Evolutionary conservation across 1,140 invertebrate species (phyloP).

Genomic region (Apis florea): DNA sequence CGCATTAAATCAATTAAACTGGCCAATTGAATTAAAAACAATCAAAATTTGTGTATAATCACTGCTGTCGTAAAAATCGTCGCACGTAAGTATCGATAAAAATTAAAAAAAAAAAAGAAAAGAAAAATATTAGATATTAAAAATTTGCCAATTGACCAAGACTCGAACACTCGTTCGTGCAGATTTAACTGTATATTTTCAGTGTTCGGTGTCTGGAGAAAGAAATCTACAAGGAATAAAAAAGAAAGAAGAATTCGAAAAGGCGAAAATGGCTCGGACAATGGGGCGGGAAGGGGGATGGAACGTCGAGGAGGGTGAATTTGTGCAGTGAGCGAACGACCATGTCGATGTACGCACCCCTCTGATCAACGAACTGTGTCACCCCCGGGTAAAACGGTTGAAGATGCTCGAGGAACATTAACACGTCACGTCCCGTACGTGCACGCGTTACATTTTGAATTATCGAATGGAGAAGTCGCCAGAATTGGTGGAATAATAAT

Average conservation of each 20-base stretch:
- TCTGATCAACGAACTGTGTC: constrained; percentile 23
- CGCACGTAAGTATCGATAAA: too few relatives aligned
- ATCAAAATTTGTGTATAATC: background rate
- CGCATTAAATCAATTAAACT: background rate
- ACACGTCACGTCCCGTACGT: background rate
- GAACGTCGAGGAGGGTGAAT: constrained; percentile 42
- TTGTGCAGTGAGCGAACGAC: constrained; percentile 13
- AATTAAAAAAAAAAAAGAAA: too few relatives aligned
- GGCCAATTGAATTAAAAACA: background rate
- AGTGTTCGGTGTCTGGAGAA: too few relatives aligned
- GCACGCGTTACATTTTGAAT: background rate
- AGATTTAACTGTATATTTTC: too few relatives aligned
- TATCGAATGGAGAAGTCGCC: background rate
- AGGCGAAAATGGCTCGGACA: background rate
- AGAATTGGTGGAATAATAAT: too few relatives aligned
- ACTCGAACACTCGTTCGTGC: too few relatives aligned
- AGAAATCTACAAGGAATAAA: background rate
- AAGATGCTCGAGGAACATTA: background rate
- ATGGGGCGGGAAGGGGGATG: background rate
- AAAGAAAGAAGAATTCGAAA: background rate
- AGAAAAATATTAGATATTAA: too few relatives aligned
- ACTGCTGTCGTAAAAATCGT: too few relatives aligned
- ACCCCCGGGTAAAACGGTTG: constrained; percentile 24
- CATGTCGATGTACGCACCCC: constrained; percentile 33
- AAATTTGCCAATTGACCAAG: too few relatives aligned